Evolutionary conservation across 2,113 vertebrate genomes (phyloP), one percentile per base, ranked within the genome.

Genomic region (Hylia prasina): DNA sequence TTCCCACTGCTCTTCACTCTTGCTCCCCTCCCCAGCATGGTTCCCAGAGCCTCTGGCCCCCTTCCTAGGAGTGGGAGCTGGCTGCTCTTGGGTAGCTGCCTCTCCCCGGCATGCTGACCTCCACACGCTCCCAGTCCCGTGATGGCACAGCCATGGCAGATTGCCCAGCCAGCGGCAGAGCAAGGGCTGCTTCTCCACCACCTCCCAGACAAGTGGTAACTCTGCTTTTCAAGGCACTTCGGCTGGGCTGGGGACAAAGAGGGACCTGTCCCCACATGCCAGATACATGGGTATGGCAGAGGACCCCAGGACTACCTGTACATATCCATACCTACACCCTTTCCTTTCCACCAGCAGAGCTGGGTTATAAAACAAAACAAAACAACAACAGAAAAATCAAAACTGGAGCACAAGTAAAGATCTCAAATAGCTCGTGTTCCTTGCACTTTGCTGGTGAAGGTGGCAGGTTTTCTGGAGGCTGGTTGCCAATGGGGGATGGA

Each of bases 241-340:
- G 8, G 21, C 42, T 70, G 16, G 56, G 53, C 64, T 47, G 15
- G 19, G 16, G 25, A 61, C 19, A 51, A 82, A 42, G 13, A 1
- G 9, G 3, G 2, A 63, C 51, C 28, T 61, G 54, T 47, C 45
- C 28, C 20, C 0, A 0, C 1, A 1, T 83, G 44, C 33, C 27
- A 73, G 42, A 45, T 24, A 27, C 23, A 30, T 1, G 2, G 20
- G 45, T 65, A 58, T 31, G 71, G 40, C 47, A 83, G 45, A 64
- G 60, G 45, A 70, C 23, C 10, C 27, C 53, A 61, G 45, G 33
- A 23, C 19, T 30, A 33, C 42, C 17, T 71, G 37, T 42, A 25
- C 10, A 19, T 54, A 33, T 4, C 33, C 27, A 28, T 35, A 50
- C 35, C 31, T n/a, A 37, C 10, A n/a, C 22, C 17, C 10, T 88